Base-by-base conservation (phyloP, 2,888 invertebrate species). In the Sesia bembeciformis region DNA sequence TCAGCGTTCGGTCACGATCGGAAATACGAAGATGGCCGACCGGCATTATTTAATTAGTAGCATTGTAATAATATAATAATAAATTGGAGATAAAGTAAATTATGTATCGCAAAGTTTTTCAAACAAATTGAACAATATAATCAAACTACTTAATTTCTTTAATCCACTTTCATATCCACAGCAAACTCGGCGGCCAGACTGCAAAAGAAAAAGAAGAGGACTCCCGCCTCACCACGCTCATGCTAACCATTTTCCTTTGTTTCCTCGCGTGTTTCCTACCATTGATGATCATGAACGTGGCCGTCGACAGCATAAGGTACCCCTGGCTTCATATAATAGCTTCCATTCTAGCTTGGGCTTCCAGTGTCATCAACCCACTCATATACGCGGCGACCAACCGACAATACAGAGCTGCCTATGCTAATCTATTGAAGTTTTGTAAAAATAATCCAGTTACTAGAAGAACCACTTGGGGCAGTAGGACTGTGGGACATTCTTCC, bases 361-460 rank as follows among this genome's bases (percentile, higher is more conserved):
- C 97, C 0, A 94, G 96, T 57, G 96, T 97, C 53, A 91, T 97
- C 62, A 97, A 97, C 82, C 97, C 97, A 0, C 91, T 97, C 59
- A 96, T 97, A 62, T 97, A 97, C 82, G 97, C 97, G 3, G 95
- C 94, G 4, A 96, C 96, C 63, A 97, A 97, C 78, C 91, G 95
- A 60, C 95, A 96, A 68, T 97, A 97, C 73, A 71, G 91, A 58
- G 90, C 91, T 1, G 92, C 92, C 1, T 92, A 92, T 67, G 88
- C 84, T 3, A 91, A 91, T 64, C 72, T 92, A 39, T 77, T 92
- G 5, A 86, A 81, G 60, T 72, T 85, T 52, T 89, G 85, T 58
- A 78, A 78, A 54, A 86, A 80, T 49, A 85, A 78, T 52, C 78
- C 84, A 0, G 81, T 81, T 0, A 67, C 79, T 3, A 65, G 75